Evolutionary conservation across 2,113 vertebrate species (phyloP).

Genomic region (Glareola pratincola): DNA sequence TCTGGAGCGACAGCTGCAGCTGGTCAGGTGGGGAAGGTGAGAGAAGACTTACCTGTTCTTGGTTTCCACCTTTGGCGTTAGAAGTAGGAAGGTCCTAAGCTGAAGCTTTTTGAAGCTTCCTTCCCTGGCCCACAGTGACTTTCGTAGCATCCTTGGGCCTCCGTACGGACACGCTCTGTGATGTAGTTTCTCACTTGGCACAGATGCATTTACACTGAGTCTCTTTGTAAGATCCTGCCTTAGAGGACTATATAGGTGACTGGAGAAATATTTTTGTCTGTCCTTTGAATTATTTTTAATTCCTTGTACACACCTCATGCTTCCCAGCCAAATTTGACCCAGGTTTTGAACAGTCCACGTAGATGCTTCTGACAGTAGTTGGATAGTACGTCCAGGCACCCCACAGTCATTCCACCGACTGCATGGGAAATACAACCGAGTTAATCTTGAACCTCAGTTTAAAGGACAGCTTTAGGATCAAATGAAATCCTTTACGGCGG

Average conservation of each 20-base stretch:
- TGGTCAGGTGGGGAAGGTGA: not conserved
- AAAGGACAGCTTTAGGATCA: not conserved
- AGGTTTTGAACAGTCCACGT: not conserved
- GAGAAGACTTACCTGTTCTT: not conserved
- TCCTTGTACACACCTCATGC: not conserved
- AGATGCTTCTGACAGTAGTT: not conserved
- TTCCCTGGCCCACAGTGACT: not conserved
- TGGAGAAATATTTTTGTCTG: not conserved
- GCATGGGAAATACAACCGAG: not conserved
- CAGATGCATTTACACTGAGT: not conserved
- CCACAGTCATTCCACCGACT: not conserved
- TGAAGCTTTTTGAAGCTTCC: not conserved
- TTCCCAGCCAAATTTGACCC: not conserved
- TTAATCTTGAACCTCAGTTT: not conserved
- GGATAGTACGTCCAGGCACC: not conserved
- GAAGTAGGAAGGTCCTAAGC: not conserved
- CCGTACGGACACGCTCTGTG: accelerated
- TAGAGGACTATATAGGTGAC: not conserved
- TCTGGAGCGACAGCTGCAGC: not conserved
- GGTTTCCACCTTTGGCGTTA: not conserved
- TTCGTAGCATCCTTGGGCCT: not conserved
- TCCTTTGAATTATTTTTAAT: not conserved
- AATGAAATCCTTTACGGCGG: not conserved
- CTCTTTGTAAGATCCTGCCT: not conserved
- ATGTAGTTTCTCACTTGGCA: not conserved